Base-by-base conservation (phyloP, 2,113 vertebrate species). In the Micronisus gabar region DNA sequence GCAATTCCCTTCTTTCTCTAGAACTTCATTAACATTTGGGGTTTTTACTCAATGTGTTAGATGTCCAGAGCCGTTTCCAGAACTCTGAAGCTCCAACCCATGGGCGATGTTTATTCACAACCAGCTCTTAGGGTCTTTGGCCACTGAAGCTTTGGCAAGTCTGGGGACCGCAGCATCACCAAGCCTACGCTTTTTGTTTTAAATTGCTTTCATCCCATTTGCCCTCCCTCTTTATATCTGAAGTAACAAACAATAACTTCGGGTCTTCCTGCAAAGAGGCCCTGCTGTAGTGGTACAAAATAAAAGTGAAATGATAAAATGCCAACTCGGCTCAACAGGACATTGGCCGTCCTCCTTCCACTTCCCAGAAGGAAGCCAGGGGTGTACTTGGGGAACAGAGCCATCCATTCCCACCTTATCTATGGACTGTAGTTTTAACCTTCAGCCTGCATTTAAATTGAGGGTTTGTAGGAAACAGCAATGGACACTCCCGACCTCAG, bases 371-470 rank as follows among this genome's bases (percentile, higher is more conserved):
- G 36, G 73, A 91, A 89, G 47, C 18, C 70, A 83, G 52, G 43
- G 59, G 75, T 32, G 40, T 53, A 85, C 20, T n/a, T 0, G 0
- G 66, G 52, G 59, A 94, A 91, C n/a, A 36, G 76, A 93, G 27
- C 16, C 71, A 58, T 79, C 73, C 83, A 72, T 66, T 93, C 89
- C 85, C 70, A 86, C 73, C 52, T 92, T 74, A 92, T 88, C 96
- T 79, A 25, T 7, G 43, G 52, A 65, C 75, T 75, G 63, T 52
- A 43, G 73, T 62, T 94, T 93, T 94, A 92, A 96, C 95, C 82
- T 96, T 95, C 52, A 81, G 89, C 45, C 81, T 79, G 13, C 63
- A 92, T 70, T 86, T 89, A 83, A 97, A 95, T 30, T 32, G 50
- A 95, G 52, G 84, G 67, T 68, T 85, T 22, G 0, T 45, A n/a